Base-by-base conservation (phyloP, 2,113 vertebrate genomes). In the Cheirogaleus medius region DNA sequence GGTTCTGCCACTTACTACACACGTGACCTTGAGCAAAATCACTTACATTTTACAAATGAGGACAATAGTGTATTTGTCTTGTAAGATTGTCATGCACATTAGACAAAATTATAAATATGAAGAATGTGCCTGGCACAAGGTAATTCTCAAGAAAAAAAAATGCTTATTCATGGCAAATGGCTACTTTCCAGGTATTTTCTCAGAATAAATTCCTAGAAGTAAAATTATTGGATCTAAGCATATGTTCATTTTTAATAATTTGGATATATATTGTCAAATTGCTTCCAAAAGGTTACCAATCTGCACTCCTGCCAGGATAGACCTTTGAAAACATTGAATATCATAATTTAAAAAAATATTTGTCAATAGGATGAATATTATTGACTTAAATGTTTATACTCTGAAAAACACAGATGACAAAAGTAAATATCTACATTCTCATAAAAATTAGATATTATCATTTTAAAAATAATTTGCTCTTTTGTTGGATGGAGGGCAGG, bases 161-260 rank as follows among this genome's bases (percentile, higher is more conserved):
- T 54, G 5, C 52, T 17, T 82, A 90, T 76, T 93, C 42, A 85
- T 77, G 49, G 32, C 81, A 92, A 85, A 95, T 63, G 29, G 63
- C 32, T 68, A 94, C 27, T 78, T 95, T 25, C 37, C n/a, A 96
- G 34, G n/a, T 47, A 90, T 87, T 90, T 95, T 94, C 54, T 87
- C 90, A 23, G 63, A 68, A 95, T 49, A 87, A 85, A 87, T 60
- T 90, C 47, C 13, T 87, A 82, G 39, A 77, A 73, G 13, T 92
- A 60, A 91, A 97, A 94, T 73, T 92, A 81, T 1, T 91, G 34
- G 76, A 93, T 88, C n/a, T 90, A 92, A 90, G n/a, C 39, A 73
- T 86, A 86, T 60, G 56, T 34, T 60, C 69, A 91, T 66, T 66
- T 94, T 91, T 42, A 84, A 95, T 58, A 93, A 93, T 73, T 39